Base-by-base conservation (phyloP, 2,888 invertebrate genomes). In the Acholoe squamosa region DNA sequence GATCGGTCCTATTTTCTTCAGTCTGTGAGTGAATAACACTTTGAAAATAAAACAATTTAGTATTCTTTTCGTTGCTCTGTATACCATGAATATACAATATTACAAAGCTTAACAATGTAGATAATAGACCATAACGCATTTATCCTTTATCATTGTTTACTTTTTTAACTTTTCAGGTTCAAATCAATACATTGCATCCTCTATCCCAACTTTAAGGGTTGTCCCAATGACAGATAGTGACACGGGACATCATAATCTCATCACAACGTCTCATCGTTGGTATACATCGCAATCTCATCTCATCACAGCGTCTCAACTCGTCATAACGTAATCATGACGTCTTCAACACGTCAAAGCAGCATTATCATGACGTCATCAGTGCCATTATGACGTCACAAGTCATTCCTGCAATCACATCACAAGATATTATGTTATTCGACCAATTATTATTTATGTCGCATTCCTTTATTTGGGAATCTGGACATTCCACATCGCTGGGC, bases 161-260 rank as follows among this genome's bases (percentile, higher is more conserved):
- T n/a, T 5, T 28, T 52, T 7, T 77, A 33, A 31, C 19, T 51
- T 89, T 90, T n/a, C 84, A 91, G 91, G 84, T 91, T 91, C 33
- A 61, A 80, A 25, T 90, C 91, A 12, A 89, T 91, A 54, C 91
- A 91, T 71, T 91, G 91, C 51, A 51, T 51, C 22, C 84, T 91
- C n/a, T 91, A 84, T 71, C 91, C 91, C 7, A 71, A 43, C 89
- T 84, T 89, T n/a, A 22, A 28, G 31, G 89, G 67, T 7, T 91
- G 91, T 67, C 91, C 90, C 3, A 54, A 12, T 25, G 22, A 12
- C 34, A 34, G 43, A 25, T 43, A 80, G 43, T 43, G n/a, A 3
- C 80, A n/a, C 28, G 22, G 25, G 16, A 10, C 71, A n/a, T n/a
- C n/a, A n/a, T n/a, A n/a, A n/a, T n/a, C 16, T 25, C 76, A 43